Conservation (phyloP, 2,113 vertebrate genomes). For the Sorex araneus region DNA sequence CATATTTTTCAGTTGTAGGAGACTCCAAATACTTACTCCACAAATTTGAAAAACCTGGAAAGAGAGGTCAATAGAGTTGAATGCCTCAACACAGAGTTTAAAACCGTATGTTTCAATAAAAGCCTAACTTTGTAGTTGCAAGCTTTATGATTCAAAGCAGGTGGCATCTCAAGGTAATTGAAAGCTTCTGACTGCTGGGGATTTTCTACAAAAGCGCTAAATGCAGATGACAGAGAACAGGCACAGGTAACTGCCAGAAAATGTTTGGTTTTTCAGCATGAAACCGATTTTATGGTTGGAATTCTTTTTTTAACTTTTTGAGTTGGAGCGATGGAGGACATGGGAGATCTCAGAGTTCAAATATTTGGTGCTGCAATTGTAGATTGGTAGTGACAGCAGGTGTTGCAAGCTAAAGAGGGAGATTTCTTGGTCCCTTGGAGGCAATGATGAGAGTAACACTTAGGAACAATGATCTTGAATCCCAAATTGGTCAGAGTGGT, state of each 20-base stretch:
- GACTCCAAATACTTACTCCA: not conserved
- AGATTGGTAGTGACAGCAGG: not conserved
- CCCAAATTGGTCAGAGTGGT: not conserved
- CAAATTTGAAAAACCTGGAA: slow-evolving; percentile 50
- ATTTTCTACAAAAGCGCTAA: slow-evolving; percentile 42
- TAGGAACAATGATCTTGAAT: not conserved
- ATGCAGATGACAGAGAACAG: slow-evolving; percentile 45
- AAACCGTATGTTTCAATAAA: slow-evolving; percentile 23
- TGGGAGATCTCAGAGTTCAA: not conserved
- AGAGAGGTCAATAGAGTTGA: not conserved
- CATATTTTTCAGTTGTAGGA: not conserved
- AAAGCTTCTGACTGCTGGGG: slow-evolving; percentile 11
- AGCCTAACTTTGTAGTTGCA: slow-evolving; percentile 34
- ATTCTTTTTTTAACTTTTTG: not conserved
- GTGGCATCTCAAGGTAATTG: slow-evolving; percentile 10
- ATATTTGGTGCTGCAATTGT: not conserved
- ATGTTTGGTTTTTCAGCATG: not conserved
- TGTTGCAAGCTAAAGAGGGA: too few species aligned
- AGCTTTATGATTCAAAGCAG: slow-evolving; percentile 63
- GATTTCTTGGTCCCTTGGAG: not conserved
- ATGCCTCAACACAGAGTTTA: not conserved
- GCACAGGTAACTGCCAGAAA: not conserved
- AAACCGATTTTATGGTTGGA: not conserved
- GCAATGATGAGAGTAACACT: not conserved
- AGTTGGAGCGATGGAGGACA: not conserved